Evolutionary conservation across 1,140 invertebrate species (phyloP).

Genomic region (Drosophila carrolli): DNA sequence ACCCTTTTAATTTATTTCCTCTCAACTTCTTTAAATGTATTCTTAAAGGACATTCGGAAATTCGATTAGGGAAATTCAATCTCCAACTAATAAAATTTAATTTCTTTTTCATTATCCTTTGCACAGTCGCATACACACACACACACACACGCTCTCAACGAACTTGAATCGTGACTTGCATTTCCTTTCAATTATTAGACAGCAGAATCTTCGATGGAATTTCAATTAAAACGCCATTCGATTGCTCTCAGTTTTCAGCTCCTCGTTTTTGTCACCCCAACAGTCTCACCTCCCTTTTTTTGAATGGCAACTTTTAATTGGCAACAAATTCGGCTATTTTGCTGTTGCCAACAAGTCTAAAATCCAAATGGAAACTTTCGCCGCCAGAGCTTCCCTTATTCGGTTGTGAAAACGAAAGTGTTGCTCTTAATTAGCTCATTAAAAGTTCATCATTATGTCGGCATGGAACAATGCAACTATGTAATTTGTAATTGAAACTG

Average conservation of each 20-base stretch:
- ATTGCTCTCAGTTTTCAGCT: conserved; percentile 18
- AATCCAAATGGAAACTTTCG: conserved; percentile 34
- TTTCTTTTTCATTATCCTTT: conserved; percentile 48
- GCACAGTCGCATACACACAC: conserved; percentile 1
- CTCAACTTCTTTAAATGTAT: neutral
- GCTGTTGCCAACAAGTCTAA: conserved; percentile 27
- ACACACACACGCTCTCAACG: neutral
- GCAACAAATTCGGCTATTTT: conserved; percentile 45
- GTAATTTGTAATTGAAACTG: conserved; percentile 38
- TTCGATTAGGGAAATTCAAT: conserved; percentile 47
- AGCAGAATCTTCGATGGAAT: conserved; percentile 42
- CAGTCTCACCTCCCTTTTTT: conserved; percentile 21
- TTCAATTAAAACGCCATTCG: conserved; percentile 60
- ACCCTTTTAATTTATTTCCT: neutral
- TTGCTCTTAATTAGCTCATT: conserved; percentile 63
- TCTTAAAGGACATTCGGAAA: neutral
- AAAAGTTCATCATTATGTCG: conserved; percentile 43
- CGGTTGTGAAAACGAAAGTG: conserved; percentile 48
- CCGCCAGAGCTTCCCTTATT: conserved; percentile 6
- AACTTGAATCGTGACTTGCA: conserved; percentile 53
- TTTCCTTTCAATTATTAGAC: conserved; percentile 46
- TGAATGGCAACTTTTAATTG: conserved; percentile 54
- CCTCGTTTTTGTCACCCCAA: conserved; percentile 34
- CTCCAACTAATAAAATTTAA: conserved; percentile 58
- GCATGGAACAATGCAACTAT: conserved; percentile 4